A percentile compares a stretch with the other conserved stretches of the same genome.
Evolutionary conservation across 2,888 invertebrate genomes (phyloP).

Genomic region (Volucella inflata): DNA sequence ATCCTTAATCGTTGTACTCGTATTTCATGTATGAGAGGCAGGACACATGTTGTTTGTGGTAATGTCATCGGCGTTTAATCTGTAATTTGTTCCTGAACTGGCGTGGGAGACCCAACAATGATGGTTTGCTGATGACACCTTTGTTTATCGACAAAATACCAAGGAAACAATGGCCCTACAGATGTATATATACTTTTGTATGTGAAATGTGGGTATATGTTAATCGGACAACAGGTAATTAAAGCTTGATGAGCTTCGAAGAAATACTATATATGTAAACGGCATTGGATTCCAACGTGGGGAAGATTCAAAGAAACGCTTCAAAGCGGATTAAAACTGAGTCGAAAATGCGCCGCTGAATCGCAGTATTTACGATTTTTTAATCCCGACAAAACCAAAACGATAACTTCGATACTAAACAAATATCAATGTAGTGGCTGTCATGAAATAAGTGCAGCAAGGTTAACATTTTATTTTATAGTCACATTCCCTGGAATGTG

Average conservation of each 20-base stretch:
- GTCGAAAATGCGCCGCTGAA: background rate
- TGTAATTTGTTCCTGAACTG: conserved; percentile 46
- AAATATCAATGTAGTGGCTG: conserved; percentile 42
- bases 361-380: conserved; percentile 20
- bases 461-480: conserved; percentile 50
- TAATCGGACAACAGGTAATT: conserved; percentile 1
- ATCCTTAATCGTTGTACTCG: conserved; percentile 24
- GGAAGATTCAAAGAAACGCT: conserved; percentile 16
- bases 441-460: conserved; percentile 14
- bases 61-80: conserved; percentile 63
- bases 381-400: conserved; percentile 45
- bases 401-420: conserved; percentile 54
- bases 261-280: background rate
- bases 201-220: background rate
- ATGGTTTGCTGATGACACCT: conserved; percentile 49
- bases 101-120: conserved; percentile 41
- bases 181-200: background rate
- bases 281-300: conserved; percentile 7
- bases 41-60: conserved; percentile 62
- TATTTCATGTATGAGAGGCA: conserved; percentile 27
- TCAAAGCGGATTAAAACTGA: conserved; percentile 55
- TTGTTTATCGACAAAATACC: conserved; percentile 42
- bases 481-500: conserved; percentile 27
- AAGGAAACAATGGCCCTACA: no score
- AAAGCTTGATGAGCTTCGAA: conserved; percentile 24